Conservation (phyloP, 2,888 invertebrate species). For the Caenorhabditis sp. region DNA sequence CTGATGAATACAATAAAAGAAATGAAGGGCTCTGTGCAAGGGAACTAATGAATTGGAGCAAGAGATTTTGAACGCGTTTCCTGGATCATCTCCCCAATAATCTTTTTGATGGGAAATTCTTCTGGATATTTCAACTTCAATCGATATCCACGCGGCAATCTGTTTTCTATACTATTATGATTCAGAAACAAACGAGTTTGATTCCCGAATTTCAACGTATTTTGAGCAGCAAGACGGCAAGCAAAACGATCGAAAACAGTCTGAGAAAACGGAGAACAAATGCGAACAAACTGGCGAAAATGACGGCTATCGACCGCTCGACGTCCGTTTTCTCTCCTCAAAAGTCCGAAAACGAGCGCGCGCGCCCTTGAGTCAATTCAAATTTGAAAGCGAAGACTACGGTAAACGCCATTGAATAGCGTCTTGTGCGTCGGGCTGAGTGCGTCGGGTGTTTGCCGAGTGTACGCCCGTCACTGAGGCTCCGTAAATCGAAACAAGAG, state of each 20-base stretch:
- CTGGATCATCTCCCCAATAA: too few relatives aligned
- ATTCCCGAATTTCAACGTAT: too few relatives aligned
- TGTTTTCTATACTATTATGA: too few relatives aligned
- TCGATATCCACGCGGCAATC: too few relatives aligned
- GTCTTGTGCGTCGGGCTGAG: constrained; percentile 34
- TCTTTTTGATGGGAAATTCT: too few relatives aligned
- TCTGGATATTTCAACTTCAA: too few relatives aligned
- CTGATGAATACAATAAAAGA: not conserved
- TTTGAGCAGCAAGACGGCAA: too few relatives aligned
- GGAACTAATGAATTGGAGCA: not conserved
- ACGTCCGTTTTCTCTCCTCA: constrained; percentile 23
- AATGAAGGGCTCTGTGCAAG: not conserved
- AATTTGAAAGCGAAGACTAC: constrained; percentile 31
- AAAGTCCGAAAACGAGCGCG: constrained; percentile 8
- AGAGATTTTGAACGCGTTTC: too few relatives aligned
- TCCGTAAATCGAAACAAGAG: constrained; percentile 48
- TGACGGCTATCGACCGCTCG: too few relatives aligned
- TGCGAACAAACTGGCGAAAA: not conserved
- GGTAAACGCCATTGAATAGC: constrained; percentile 27
- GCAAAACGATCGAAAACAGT: too few relatives aligned
- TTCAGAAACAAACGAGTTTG: too few relatives aligned
- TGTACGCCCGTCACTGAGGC: constrained; percentile 46
- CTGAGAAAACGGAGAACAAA: constrained; percentile 9
- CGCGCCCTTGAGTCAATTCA: constrained; percentile 19
- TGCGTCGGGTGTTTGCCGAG: constrained; percentile 29